Conservation (phyloP, 2,113 vertebrate species). For the Clarias batrachus region DNA sequence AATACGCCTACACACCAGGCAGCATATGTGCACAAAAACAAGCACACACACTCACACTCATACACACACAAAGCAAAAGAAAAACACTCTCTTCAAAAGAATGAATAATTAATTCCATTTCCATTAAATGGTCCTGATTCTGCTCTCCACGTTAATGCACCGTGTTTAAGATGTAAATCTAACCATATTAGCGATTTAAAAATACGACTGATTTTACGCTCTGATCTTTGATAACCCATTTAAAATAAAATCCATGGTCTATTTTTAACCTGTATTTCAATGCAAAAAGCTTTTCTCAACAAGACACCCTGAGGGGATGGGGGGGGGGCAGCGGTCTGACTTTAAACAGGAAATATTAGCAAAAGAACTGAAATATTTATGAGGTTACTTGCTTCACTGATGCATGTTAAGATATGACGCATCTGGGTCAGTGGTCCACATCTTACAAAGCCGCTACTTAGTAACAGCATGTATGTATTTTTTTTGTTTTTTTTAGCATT, state of each 20-base stretch:
- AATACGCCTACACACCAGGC: background rate
- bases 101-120: conserved; percentile 1
- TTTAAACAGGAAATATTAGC: background rate
- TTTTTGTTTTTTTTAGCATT: too few species aligned
- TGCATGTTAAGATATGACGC: background rate
- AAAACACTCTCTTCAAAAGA: background rate
- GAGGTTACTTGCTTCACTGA: background rate
- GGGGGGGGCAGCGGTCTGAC: too few species aligned
- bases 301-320: too few species aligned
- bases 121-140: background rate
- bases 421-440: background rate
- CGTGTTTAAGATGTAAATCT: background rate
- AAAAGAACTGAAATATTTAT: background rate
- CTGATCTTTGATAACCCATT: background rate
- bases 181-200: background rate
- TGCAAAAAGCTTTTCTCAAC: background rate
- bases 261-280: background rate
- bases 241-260: background rate
- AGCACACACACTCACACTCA: background rate
- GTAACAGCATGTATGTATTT: background rate
- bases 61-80: background rate
- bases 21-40: background rate
- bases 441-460: background rate
- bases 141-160: background rate
- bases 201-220: background rate